Base-by-base conservation (phyloP, 2,113 vertebrate species). In the Odocoileus virginianus region DNA sequence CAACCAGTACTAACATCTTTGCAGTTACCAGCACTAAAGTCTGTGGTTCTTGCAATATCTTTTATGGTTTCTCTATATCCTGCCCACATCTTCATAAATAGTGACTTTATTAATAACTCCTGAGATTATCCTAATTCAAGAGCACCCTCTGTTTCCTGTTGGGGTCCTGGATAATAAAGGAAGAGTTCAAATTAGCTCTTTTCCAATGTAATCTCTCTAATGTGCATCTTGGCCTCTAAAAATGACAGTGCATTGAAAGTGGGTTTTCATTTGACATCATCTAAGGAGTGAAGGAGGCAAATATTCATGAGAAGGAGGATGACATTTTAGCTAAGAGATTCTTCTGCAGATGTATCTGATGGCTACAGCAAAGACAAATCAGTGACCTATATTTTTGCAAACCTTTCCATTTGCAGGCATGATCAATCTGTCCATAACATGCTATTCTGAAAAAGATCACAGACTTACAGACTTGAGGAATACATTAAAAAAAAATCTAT, bases 181-280 rank as follows among this genome's bases (percentile, higher is more conserved):
- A 30, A 89, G 23, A 88, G 91, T 94, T 95, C 74, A 97, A 96
- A 96, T 91, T 50, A 95, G 30, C 3, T 93, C 6, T 79, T 95
- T 83, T 97, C 86, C 11, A 94, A 94, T 97, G 96, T 94, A 96
- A 84, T 89, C 28, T 47, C 14, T 92, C 54, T 87, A 79, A 43
- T 90, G 60, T 91, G 6, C 16, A 92, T 85, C 28, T 87, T 96
- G 30, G 13, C 47, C 43, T 97, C 79, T 57, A 95, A 97, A 97
- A 87, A 36, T 88, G 90, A 92, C 0, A 93, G 54, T 40, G 87
- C 47, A 55, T 47, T 94, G 47, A 96, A 96, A 97, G 85, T 91
- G 36, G 23, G 64, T 87, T 94, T 97, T 84, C 61, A 95, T 55
- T 57, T 88, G 30, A 83, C 47, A 90, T 71, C 43, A 87, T 74